These are phyloP conservation scores for Nymphalis io DNA, from an alignment of 1,140 invertebrate species.

Conservation along the genomic window DNA sequence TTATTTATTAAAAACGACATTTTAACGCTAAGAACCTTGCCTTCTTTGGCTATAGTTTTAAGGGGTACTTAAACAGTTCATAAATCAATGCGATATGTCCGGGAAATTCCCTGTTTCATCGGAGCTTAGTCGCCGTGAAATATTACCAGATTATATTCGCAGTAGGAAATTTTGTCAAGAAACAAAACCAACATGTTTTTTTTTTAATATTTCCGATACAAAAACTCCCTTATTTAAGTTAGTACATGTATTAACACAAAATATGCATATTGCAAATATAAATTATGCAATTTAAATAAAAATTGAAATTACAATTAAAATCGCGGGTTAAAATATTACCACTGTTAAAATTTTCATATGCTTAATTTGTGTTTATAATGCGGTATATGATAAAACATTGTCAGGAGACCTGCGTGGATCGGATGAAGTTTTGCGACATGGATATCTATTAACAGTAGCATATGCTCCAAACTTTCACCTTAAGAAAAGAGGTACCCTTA, in stretches of 20 bases:
- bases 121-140: slow-evolving; percentile 63
- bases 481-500: too few relatives aligned
- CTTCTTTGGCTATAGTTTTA: slow-evolving; percentile 67
- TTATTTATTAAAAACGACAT: slow-evolving; percentile 35
- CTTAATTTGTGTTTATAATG: too few relatives aligned
- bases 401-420: too few relatives aligned
- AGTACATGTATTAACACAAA: not conserved
- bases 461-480: too few relatives aligned
- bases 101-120: slow-evolving; percentile 72
- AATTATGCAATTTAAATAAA: too few relatives aligned
- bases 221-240: not conserved
- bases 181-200: slow-evolving; percentile 24
- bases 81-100: slow-evolving; percentile 77
- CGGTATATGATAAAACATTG: too few relatives aligned
- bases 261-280: too few relatives aligned
- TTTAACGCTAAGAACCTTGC: slow-evolving; percentile 47
- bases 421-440: too few relatives aligned
- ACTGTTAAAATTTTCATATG: too few relatives aligned
- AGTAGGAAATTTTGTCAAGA: slow-evolving; percentile 20
- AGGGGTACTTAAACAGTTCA: slow-evolving; percentile 74
- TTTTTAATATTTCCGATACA: slow-evolving; percentile 3
- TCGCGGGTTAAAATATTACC: too few relatives aligned
- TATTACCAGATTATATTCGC: slow-evolving; percentile 67
- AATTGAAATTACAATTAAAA: too few relatives aligned
- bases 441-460: too few relatives aligned